Evolutionary conservation across 2,113 vertebrate genomes (phyloP).

Genomic region (Mastomys coucha): DNA sequence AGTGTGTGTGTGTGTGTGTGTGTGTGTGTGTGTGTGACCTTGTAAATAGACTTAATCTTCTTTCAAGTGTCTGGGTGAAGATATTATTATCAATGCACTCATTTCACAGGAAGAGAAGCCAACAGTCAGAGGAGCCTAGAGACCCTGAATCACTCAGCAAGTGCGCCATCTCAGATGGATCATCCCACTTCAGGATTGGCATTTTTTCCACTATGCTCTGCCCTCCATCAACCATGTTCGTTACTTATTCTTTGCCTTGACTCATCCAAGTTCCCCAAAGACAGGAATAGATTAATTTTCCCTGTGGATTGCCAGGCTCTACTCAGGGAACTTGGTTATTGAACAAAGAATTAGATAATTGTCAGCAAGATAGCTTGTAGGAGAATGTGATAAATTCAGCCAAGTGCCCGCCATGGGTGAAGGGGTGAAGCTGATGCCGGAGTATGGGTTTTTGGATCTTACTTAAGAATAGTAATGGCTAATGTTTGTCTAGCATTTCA

Average conservation of each 20-base stretch:
- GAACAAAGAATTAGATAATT: constrained; percentile 77
- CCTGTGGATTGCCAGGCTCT: constrained; percentile 47
- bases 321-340: constrained; percentile 74
- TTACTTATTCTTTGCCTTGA: constrained; percentile 60
- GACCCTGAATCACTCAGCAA: not conserved
- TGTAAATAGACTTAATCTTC: not conserved
- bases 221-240: not conserved
- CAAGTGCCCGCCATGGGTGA: constrained; percentile 52
- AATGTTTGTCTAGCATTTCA: constrained; percentile 69
- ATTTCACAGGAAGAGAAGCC: constrained; percentile 30
- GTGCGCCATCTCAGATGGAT: not conserved
- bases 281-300: constrained; percentile 74
- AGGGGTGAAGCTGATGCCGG: constrained; percentile 50
- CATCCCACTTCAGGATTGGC: not conserved
- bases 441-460: constrained; percentile 57
- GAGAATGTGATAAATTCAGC: constrained; percentile 68
- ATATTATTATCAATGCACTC: not conserved
- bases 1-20: not conserved
- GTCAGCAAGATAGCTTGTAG: constrained; percentile 71
- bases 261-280: constrained; percentile 57
- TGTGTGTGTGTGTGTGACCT: not conserved
- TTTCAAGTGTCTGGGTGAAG: not conserved
- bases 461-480: constrained; percentile 76
- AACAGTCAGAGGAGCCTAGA: not conserved
- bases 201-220: not conserved